Evolutionary conservation across 2,888 invertebrate species (phyloP), one percentile per base, ranked within the genome.

Genomic region (Amiota communis): DNA sequence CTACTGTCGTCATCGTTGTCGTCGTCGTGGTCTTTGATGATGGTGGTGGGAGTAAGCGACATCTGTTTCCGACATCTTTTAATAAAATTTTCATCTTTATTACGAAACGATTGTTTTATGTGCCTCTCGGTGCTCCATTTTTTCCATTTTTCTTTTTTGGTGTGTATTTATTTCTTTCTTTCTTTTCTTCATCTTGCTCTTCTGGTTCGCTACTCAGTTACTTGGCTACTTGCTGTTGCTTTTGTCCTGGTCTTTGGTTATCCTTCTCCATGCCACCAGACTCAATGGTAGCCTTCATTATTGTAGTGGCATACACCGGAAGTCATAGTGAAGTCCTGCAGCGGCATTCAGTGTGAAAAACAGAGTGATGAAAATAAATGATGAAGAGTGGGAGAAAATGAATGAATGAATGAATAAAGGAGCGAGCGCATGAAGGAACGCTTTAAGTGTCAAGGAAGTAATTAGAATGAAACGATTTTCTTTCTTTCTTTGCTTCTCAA

Each of bases 51-150:
- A 53, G 67, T 68, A 73, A 72, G 87, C 84, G 88, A 88, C 90
- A 90, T 90, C 90, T 90, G 90, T 87, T 89, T 87, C 85, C 87
- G 90, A 90, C 90, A 90, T 89, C 89, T 90, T 90, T 90, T 90
- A 90, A 90, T 90, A 90, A 90, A 90, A 90, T 89, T 89, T 90
- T 90, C 90, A 90, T 90, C 90, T 89, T 89, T 90, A 90, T 90
- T 90, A 89, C 88, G 85, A 87, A 88, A 88, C 87, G 87, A 89
- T 88, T 88, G 88, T 89, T 89, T 89, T 89, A 89, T 89, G 84
- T 80, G 81, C 79, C 80, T 75, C 73, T 76, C 70, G 73, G 70
- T 70, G 67, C 56, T 57, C 63, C 69, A 65, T 48, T 20, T 61
- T 46, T 15, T 59, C n/a, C n/a, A n/a, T 17, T 63, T 8, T 70